Conservation (phyloP, 2,888 invertebrate species). For the Polydesmus complanatus region DNA sequence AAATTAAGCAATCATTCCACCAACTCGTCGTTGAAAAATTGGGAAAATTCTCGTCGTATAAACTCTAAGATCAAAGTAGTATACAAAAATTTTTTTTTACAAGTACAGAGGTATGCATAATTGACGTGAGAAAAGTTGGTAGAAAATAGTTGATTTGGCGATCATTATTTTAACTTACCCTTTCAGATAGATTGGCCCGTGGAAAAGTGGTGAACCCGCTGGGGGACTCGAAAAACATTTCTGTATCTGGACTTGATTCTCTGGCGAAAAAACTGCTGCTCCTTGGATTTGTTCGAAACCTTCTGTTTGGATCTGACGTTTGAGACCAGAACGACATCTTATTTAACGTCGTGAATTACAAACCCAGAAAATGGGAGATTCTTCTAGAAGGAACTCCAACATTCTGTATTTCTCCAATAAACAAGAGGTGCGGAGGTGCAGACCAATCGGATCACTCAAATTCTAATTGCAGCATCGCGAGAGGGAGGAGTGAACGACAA, state of each 20-base stretch:
- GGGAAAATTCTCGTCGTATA: too few species aligned
- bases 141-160: too few species aligned
- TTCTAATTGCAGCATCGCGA: too few species aligned
- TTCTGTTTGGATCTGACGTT: background rate
- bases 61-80: too few species aligned
- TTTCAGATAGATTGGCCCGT: background rate
- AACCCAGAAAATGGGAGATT: background rate
- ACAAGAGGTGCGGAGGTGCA: background rate
- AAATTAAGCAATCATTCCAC: too few species aligned
- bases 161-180: background rate
- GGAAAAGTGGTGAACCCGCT: background rate
- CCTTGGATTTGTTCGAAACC: background rate
- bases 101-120: too few species aligned
- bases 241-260: slow-evolving; percentile 5
- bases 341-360: background rate
- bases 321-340: background rate
- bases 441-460: too few species aligned
- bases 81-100: too few species aligned
- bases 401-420: too few species aligned
- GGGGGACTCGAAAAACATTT: slow-evolving; percentile 6
- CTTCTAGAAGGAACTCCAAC: background rate
- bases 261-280: background rate
- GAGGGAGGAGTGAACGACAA: too few species aligned
- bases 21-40: too few species aligned
- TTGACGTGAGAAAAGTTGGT: too few species aligned